Evolutionary conservation across 1,140 invertebrate species (phyloP), one percentile per base, ranked within the genome.

Genomic region (Eriosoma lanigerum): DNA sequence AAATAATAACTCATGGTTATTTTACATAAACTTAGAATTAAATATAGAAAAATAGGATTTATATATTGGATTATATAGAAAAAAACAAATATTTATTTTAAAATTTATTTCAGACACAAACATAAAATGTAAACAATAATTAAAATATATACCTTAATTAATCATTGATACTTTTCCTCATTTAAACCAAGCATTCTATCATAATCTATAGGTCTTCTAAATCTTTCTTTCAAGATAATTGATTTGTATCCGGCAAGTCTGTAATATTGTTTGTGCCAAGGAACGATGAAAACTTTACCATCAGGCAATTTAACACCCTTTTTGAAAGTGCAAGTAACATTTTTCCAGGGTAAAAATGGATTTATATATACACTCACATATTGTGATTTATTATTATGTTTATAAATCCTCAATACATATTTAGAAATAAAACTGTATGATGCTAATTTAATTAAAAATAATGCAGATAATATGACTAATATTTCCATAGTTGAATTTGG

Each of bases 321-420:
- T 1, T 78, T 56, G 24, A 58, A 60, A n/a, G 38, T 24, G 3
- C n/a, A 38, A 0, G 38, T 78, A 10, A 78, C n/a, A 24, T 78
- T 78, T 78, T 78, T 78, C 75, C 75, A 78, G 24, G 75, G 75
- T 62, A 78, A 48, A 26, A 78, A 1, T 24, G 75, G 75, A 60
- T 78, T 62, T 46, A 78, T 62, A 19, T 24, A 78, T 5, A 78
- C 56, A 19, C 75, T n/a, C 3, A 58, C 21, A 13, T 78, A 78
- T 21, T 78, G 54, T 46, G 4, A 17, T 50, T 62, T 78, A 4
- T 15, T 21, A 15, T 60, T 78, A 44, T 78, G 75, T n/a, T 13
- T 50, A 19, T 78, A 78, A 60, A 78, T 78, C 2, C 75, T 78
- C 2, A 78, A 24, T 8, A 78, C 75, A 29, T 62, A 78, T n/a